phyloP scores from a whole-genome alignment of 2,888 invertebrate genomes.

The Drosophila histrio region DNA sequence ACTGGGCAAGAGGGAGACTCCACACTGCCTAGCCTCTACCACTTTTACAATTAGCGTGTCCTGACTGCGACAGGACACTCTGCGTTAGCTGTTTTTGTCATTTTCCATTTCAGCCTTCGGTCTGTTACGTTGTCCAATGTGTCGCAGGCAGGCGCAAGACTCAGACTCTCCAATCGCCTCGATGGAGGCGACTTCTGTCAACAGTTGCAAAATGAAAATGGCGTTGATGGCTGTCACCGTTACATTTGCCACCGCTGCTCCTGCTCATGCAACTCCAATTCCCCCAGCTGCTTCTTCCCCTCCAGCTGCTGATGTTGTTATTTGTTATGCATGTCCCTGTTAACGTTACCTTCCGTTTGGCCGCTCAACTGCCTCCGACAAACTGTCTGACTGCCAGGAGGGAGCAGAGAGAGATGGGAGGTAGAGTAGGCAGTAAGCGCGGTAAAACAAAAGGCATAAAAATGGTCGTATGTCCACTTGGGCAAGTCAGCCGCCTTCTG shows the following conservation, averaged over 20 bases:
- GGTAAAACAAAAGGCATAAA: conserved; percentile 43
- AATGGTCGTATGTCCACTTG: conserved; percentile 43
- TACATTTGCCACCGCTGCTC: conserved; percentile 19
- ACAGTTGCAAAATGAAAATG: conserved; percentile 74
- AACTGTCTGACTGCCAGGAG: conserved; percentile 13
- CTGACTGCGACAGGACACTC: conserved; percentile 26
- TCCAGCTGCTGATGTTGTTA: conserved; percentile 38
- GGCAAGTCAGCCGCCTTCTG: not conserved
- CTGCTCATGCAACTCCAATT: not conserved
- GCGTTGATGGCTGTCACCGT: conserved; percentile 67
- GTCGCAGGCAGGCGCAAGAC: conserved; percentile 25
- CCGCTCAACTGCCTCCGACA: conserved; percentile 4
- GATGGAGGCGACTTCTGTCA: conserved; percentile 49
- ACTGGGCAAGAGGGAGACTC: not conserved
- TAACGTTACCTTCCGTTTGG: conserved; percentile 53
- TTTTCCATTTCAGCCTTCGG: conserved; percentile 47
- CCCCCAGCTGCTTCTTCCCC: not conserved
- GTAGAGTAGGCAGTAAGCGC: not conserved
- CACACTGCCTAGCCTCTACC: not conserved
- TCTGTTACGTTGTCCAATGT: conserved; percentile 23
- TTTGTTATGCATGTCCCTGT: conserved; percentile 68
- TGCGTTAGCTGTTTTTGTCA: conserved; percentile 45
- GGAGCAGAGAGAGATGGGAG: no score
- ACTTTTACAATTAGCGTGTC: conserved; percentile 40
- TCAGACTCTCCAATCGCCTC: not conserved